Base-by-base conservation (phyloP, 2,888 invertebrate species). In the Drosophila nigritarsus region DNA sequence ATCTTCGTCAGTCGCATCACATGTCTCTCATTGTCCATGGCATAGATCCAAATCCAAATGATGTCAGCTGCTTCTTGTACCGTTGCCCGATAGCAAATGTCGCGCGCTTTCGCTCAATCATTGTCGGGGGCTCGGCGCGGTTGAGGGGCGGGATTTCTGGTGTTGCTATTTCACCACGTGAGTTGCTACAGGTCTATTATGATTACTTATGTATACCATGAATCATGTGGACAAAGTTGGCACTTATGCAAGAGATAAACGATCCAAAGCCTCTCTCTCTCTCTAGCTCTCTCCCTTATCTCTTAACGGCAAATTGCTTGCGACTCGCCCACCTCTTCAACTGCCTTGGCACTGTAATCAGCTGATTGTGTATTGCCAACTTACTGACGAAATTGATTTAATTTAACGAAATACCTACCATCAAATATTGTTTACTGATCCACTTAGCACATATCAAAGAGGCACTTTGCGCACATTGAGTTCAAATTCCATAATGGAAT, bases 101-200 rank as follows among this genome's bases (percentile, higher is more conserved):
- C 65, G 59, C 69, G 70, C 65, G 83, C 65, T 78, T 71, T 67
- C 82, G 55, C 63, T 80, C 65, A 73, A 77, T 82, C 84, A 86
- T 58, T 24, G 8, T 24, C 15, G 11, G 15, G 13, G 13, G 54
- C 40, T 32, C 13, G 40, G 24, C 24, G 15, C 2, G 24, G 24
- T 8, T 45, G 24, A 8, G 20, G 20, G 20, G 20, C 7, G 20
- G 15, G 45, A 8, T 45, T 45, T 3, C 20, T 20, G 3, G 0
- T 15, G 20, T 1, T 24, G 24, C 2, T 15, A 24, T 24, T 45
- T 24, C 45, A 24, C 62, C 76, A 77, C 75, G 69, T 76, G 75
- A 76, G 58, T 20, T 29, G 5, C 49, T 42, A 24, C 29, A 42
- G 34, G 20, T 24, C 20, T 13, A 24, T 15, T 24, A 8, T 24